Evolutionary conservation across 2,888 invertebrate genomes (phyloP), one percentile per base, ranked within the genome.

Genomic region (Monochamus alternatus): DNA sequence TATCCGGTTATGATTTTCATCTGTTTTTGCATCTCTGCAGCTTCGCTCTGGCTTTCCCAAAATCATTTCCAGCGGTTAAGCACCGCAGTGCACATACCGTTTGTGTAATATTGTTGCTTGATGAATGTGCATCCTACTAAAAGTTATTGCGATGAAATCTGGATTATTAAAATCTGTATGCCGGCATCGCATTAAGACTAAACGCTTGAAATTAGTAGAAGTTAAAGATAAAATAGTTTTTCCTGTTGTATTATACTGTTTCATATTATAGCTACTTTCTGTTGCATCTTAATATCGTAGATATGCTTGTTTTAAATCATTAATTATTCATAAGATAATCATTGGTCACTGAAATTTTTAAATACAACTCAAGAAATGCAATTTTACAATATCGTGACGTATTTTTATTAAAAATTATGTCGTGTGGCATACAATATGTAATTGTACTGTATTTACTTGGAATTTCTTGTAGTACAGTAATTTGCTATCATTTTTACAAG

Each of bases 51-150:
- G 68, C 58, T 68, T 38, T 14, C 14, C 30, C 55, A 44, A 58
- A 60, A 60, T 69, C 51, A 31, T 43, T 69, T 69, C 44, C 60
- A 60, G 44, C 60, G 59, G 69, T 38, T 69, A 60, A 12, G 60
- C 69, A 69, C 43, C 10, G 22, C n/a, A 38, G 38, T 38, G 14
- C 69, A 69, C 68, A 68, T 22, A 67, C 58, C 60, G 60, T 47
- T 69, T 55, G 60, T 69, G 69, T 47, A 69, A 69, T 68, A 68
- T 68, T 43, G 68, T 68, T 68, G 38, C 58, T 68, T 55, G 43
- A 68, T 58, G 67, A 43, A 58, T 59, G 44, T 60, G 43, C 69
- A 69, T 69, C 60, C 43, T 47, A n/a, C 38, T 60, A 68, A 58
- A 47, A 38, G 58, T 68, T 58, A 58, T 68, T 68, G 60, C 60